phyloP scores from a whole-genome alignment of 2,888 invertebrate genomes.

The Phaedon cochleariae region DNA sequence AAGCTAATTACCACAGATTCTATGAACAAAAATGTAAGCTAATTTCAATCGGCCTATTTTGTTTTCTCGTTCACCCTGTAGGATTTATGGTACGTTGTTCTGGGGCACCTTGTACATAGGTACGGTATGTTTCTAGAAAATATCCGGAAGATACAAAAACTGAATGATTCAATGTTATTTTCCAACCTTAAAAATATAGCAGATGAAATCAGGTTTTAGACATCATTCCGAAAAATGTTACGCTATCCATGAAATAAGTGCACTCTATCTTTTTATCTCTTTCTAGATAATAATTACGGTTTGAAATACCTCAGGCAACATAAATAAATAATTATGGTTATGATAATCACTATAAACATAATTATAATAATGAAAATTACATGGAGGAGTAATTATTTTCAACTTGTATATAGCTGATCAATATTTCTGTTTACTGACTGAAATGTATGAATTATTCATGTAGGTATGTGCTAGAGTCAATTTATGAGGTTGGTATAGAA shows the following conservation, averaged over 20 bases:
- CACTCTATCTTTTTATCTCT: neutral
- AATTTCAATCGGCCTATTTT: too few relatives aligned
- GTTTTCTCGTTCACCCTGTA: too few relatives aligned
- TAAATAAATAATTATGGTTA: neutral
- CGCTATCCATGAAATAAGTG: neutral
- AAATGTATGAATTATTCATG: neutral
- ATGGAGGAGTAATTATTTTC: neutral
- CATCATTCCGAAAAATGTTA: neutral
- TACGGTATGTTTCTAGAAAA: too few relatives aligned
- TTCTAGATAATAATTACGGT: neutral
- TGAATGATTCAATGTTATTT: too few relatives aligned
- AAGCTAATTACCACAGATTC: too few relatives aligned
- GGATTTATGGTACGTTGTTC: too few relatives aligned
- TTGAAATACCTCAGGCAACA: neutral
- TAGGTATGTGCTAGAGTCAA: neutral
- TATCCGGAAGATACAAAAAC: too few relatives aligned
- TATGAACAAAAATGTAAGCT: too few relatives aligned
- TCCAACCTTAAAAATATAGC: too few relatives aligned
- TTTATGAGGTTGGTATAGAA: neutral
- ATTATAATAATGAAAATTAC: neutral
- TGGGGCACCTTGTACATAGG: too few relatives aligned
- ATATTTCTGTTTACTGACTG: neutral
- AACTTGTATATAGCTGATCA: neutral
- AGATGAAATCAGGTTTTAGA: neutral
- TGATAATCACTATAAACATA: neutral